A percentile compares a stretch with the other conserved stretches of the same genome.
Conservation (phyloP, 2,797 vertebrate species). For the Alectoris magna region DNA sequence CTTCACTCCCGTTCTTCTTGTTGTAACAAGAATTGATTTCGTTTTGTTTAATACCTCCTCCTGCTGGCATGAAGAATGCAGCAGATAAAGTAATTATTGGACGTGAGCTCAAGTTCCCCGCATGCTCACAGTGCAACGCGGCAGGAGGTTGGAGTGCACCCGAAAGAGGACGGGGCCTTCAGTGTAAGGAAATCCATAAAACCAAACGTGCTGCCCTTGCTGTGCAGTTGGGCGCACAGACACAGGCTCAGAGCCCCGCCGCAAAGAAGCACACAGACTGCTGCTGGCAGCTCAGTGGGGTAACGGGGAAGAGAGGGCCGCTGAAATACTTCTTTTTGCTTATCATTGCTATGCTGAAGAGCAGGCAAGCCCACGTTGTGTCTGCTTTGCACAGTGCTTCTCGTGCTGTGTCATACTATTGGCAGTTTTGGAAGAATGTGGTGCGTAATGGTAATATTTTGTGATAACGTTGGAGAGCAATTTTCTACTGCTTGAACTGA, state of each 20-base stretch:
- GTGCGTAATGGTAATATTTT: fast-evolving
- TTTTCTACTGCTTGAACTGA: background rate
- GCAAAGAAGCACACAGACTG: fast-evolving
- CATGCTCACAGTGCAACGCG: fast-evolving
- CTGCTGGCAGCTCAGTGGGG: background rate
- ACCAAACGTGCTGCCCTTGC: background rate
- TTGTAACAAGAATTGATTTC: background rate
- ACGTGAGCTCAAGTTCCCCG: background rate
- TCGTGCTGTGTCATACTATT: fast-evolving
- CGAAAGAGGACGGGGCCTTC: background rate
- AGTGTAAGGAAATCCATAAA: fast-evolving
- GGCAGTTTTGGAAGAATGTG: background rate
- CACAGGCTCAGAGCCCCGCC: fast-evolving
- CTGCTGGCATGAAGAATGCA: background rate
- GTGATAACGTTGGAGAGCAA: background rate
- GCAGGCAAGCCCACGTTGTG: background rate
- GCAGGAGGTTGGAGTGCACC: background rate
- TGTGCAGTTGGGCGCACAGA: too few relatives aligned
- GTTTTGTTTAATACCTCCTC: background rate
- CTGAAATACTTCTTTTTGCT: fast-evolving
- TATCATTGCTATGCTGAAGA: fast-evolving
- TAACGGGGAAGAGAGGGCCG: background rate
- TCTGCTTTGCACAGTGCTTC: background rate
- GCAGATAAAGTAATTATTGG: fast-evolving
- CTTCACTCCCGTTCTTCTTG: background rate